phyloP scores from a whole-genome alignment of 2,113 vertebrate species.

The Caretta caretta region DNA sequence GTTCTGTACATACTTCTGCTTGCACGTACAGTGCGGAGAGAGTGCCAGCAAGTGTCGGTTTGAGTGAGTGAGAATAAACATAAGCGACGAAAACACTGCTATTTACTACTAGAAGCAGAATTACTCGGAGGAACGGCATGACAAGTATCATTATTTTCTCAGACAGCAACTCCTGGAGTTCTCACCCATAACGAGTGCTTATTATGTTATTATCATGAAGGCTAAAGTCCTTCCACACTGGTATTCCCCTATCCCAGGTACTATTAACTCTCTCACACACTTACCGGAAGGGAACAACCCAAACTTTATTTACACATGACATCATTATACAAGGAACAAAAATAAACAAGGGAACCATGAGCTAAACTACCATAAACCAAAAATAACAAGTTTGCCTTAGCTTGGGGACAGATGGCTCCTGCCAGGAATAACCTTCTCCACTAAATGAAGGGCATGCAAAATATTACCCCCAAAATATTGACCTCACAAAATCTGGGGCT shows the following conservation, averaged over 20 bases:
- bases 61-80: constrained; percentile 74
- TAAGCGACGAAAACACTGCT: constrained; percentile 62
- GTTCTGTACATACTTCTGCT: constrained; percentile 71
- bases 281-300: not conserved
- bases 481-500: not conserved
- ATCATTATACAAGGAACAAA: not conserved
- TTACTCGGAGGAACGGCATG: constrained; percentile 70
- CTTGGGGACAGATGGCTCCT: not conserved
- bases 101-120: constrained; percentile 68
- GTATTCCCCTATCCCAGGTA: not conserved
- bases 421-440: not conserved
- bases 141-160: constrained; percentile 71
- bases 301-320: not conserved
- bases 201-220: constrained; percentile 51
- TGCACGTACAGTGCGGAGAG: constrained; percentile 63
- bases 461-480: not conserved
- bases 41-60: constrained; percentile 66
- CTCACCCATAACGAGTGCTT: constrained; percentile 61
- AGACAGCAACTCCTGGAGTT: constrained; percentile 47
- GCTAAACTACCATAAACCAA: not conserved
- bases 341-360: not conserved
- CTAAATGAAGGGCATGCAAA: not conserved
- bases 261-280: not conserved
- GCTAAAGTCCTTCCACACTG: not conserved
- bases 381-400: not conserved